These are phyloP conservation scores for Drosophila nasuta DNA, from an alignment of 1,140 invertebrate genomes.

Conservation along the genomic window DNA sequence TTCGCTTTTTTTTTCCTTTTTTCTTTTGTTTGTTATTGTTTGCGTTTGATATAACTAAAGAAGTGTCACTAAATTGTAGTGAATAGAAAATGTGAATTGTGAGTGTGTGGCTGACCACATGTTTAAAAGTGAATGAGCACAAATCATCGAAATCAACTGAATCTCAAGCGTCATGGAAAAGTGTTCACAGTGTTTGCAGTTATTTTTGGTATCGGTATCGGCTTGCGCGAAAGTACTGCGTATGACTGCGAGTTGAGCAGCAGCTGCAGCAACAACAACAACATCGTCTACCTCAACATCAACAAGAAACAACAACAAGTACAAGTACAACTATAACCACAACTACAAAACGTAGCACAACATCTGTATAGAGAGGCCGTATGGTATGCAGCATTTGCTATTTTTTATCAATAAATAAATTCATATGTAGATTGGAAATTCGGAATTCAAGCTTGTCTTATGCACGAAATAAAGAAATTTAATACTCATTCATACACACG, in stretches of 20 bases:
- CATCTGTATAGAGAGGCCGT: background rate
- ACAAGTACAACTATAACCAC: background rate
- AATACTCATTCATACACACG: background rate
- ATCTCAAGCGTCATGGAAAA: constrained; percentile 11
- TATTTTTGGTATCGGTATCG: background rate
- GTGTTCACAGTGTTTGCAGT: constrained; percentile 7
- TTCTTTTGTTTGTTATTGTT: constrained; percentile 20
- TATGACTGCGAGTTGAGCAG: background rate
- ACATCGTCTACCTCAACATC: no score
- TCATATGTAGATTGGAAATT: background rate
- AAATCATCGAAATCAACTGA: constrained; percentile 7
- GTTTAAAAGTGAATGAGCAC: constrained; percentile 9
- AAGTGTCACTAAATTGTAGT: constrained; percentile 16
- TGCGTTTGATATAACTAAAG: background rate
- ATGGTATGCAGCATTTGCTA: constrained; percentile 24
- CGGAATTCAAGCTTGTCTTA: background rate
- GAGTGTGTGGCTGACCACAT: constrained; percentile 6
- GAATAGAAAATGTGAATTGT: constrained; percentile 2
- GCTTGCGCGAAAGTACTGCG: background rate
- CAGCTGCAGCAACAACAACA: background rate
- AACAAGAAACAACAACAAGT: background rate
- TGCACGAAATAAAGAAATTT: constrained; percentile 12
- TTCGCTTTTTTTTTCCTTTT: constrained; percentile 26
- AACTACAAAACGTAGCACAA: background rate
- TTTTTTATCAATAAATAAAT: background rate